Percentiles rank a stretch among this genome's conserved stretches.
Evolutionary conservation across 1,140 invertebrate genomes (phyloP).

Genomic region (Magallana gigas): DNA sequence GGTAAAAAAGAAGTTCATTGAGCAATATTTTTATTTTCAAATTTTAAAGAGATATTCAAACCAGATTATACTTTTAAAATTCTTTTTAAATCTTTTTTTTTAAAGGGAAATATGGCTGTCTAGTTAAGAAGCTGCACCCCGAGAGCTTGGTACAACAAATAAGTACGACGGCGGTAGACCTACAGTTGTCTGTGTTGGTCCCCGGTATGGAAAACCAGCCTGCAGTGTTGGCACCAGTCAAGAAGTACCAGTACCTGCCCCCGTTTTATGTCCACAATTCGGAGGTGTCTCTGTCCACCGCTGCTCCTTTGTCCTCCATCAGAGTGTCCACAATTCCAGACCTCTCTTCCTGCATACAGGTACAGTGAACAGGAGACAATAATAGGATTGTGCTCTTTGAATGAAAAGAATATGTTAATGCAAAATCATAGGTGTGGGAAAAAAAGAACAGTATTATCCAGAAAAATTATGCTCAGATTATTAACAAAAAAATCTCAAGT

Average conservation of each 20-base stretch:
- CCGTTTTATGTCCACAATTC: slow-evolving; percentile 75
- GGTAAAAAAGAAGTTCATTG: slow-evolving; percentile 57
- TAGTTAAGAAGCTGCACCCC: slow-evolving; percentile 48
- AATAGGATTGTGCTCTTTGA: background rate
- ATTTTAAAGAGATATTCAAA: too few relatives aligned
- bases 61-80: too few relatives aligned
- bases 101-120: slow-evolving; percentile 71
- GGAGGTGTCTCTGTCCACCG: slow-evolving; percentile 72
- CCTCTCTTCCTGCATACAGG: slow-evolving; percentile 68
- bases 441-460: too few relatives aligned
- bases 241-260: slow-evolving; percentile 72
- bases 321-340: slow-evolving; percentile 65
- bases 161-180: slow-evolving; percentile 68
- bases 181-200: slow-evolving; percentile 66
- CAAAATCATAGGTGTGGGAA: too few relatives aligned
- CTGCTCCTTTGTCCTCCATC: slow-evolving; percentile 64
- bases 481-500: too few relatives aligned
- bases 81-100: background rate
- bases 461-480: too few relatives aligned
- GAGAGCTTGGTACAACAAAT: slow-evolving; percentile 57
- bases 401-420: too few relatives aligned
- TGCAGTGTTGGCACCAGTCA: slow-evolving; percentile 62
- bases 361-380: slow-evolving; percentile 24
- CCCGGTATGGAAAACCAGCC: slow-evolving; percentile 61
- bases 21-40: background rate